Evolutionary conservation across 2,113 vertebrate genomes (phyloP), one percentile per base, ranked within the genome.

Genomic region (Pterocles burchelli): DNA sequence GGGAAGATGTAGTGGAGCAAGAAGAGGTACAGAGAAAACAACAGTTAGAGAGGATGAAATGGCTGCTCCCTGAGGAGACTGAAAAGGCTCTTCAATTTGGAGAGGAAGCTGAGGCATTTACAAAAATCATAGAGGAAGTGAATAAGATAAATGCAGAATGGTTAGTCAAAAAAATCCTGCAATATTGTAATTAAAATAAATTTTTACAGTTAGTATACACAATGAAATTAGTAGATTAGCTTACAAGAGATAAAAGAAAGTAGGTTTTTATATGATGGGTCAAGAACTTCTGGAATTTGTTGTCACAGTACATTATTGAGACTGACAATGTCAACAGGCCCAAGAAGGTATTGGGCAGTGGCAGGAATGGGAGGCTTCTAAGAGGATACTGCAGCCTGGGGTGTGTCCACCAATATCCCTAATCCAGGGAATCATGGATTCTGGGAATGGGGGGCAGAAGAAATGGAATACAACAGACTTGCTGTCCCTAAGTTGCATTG

Each of bases 381-480:
- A 62, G 24, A 20, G n/a, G 48, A 19, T 54, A 0, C 4, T 25
- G 2, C 15, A 70, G 43, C 26, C 34, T 61, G 62, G 16, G 33
- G 36, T 48, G 34, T 65, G 28, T 45, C 59, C 48, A 58, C 24
- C 29, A 58, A 7, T 51, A 84, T 59, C 55, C 34, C 17, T 7
- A 28, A 87, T 41, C 19, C 72, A 71, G 19, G 36, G 28, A 76
- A 22, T 19, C 8, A 0, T 17, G 61, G 33, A 1, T 38, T 15
- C 33, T 55, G 59, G 28, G 31, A 9, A 12, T 13, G 43, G 9
- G 48, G 4, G 3, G 7, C 17, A 89, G 59, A 66, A 85, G 48
- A 71, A 62, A 51, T 41, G 11, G 25, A 54, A 54, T 15, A 22
- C 0, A 1, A 33, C 1, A 1, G 24, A 33, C 6, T 63, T 65